phyloP scores from a whole-genome alignment of 2,113 vertebrate species.

The Stictonetta naevosa region DNA sequence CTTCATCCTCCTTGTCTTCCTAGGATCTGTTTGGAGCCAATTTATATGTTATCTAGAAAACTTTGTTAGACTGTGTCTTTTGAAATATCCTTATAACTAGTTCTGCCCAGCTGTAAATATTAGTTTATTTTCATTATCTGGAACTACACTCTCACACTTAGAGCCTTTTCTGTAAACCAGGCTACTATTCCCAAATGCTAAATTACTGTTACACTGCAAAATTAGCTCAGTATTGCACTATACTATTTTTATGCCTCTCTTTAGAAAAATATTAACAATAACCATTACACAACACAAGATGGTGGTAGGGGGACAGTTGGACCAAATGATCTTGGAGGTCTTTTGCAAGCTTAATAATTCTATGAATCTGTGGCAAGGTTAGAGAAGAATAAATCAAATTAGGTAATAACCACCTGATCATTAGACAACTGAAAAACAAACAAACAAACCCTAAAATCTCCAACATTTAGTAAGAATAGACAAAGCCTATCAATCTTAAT shows the following conservation, averaged over 20 bases:
- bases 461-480: background rate
- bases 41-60: background rate
- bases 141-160: background rate
- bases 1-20: background rate
- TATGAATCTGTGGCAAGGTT: too few relatives aligned
- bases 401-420: background rate
- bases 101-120: too few relatives aligned
- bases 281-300: background rate
- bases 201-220: background rate
- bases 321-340: too few relatives aligned
- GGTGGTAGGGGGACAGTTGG: too few relatives aligned
- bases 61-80: background rate
- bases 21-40: background rate
- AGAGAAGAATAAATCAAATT: background rate
- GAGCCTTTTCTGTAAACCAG: background rate
- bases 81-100: background rate
- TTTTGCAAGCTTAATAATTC: too few relatives aligned
- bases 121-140: background rate
- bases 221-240: background rate
- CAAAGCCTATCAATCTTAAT: background rate
- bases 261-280: background rate
- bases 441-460: background rate
- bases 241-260: background rate
- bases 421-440: background rate
- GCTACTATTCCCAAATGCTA: background rate